A percentile compares a stretch with the other conserved stretches of the same genome.
phyloP scores from a whole-genome alignment of 2,113 vertebrate genomes.

The Carlito syrichta region DNA sequence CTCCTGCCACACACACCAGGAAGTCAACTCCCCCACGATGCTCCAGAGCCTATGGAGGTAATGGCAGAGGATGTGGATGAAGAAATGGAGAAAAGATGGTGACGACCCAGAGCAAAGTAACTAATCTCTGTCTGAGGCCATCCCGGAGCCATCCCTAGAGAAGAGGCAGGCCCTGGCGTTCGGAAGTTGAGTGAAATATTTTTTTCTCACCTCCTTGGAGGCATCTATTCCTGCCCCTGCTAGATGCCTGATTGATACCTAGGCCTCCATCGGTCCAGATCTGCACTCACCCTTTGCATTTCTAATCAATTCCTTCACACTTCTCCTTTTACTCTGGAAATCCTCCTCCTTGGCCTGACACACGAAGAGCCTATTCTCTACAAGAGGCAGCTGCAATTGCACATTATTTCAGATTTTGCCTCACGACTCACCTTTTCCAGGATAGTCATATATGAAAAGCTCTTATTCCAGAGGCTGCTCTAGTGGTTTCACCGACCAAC shows the following conservation, averaged over 20 bases:
- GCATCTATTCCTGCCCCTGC: neutral
- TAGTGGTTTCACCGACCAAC: neutral
- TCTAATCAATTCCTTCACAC: neutral
- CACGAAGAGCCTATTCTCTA: neutral
- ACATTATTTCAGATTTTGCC: neutral
- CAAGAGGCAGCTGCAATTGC: neutral
- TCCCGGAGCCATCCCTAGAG: neutral
- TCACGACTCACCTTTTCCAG: neutral
- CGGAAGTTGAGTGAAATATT: neutral
- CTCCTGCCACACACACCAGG: constrained; percentile 87
- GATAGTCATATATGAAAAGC: neutral
- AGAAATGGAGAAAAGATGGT: neutral
- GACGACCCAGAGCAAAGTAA: neutral
- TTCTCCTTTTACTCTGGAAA: neutral
- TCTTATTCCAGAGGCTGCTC: neutral
- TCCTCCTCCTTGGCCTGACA: neutral
- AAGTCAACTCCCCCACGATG: constrained; percentile 87
- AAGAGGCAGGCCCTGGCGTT: neutral
- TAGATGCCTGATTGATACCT: neutral
- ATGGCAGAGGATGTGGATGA: neutral
- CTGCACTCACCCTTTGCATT: neutral
- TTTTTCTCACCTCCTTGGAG: neutral
- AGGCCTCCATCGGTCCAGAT: neutral
- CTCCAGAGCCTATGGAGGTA: constrained; percentile 72
- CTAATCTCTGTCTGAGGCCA: neutral